Evolutionary conservation across 2,797 vertebrate genomes (phyloP), one percentile per base, ranked within the genome.

Genomic region (Peromyscus attwateri): DNA sequence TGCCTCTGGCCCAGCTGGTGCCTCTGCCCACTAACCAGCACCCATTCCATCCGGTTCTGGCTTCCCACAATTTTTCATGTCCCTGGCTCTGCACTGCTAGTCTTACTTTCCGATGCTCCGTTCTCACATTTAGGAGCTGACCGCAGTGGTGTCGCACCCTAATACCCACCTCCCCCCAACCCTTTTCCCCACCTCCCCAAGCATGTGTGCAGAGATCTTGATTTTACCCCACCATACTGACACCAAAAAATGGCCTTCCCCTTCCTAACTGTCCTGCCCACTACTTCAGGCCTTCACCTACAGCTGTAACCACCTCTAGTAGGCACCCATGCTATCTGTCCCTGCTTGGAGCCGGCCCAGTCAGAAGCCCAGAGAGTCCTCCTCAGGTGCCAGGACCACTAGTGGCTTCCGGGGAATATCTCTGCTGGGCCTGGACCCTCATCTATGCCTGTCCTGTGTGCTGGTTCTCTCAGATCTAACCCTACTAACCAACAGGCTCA

Each of bases 401-500:
- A 21, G 57, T 66, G 66, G 83, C 64, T 95, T 94, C 76, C 52
- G 14, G 68, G 76, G 79, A 84, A 17, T 76, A 21, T 87, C 49
- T 92, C 75, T 46, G 66, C 83, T 91, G 13, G 29, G 17, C 13
- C 82, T 77, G 29, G 62, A 25, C 19, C 21, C 40, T 68, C 73
- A 60, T 43, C 27, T 84, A 5, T 87, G 80, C 89, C 87, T 93
- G 92, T 40, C 62, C 19, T 37, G 68, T 93, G 89, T 97, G 89
- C 96, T 87, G 73, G 49, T 70, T 96, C 92, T 92, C 49, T 88
- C 94, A 40, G 68, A 89, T 40, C 89, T 98, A 97, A 98, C 94
- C 34, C 84, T 88, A 96, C 97, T 98, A 98, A 98, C 87, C 34
- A 46, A 25, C 40, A 94, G 95, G 96, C 95, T 96, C 77, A 40